Evolutionary conservation across 2,797 vertebrate species (phyloP).

Genomic region (Gymnothorax reevesii): DNA sequence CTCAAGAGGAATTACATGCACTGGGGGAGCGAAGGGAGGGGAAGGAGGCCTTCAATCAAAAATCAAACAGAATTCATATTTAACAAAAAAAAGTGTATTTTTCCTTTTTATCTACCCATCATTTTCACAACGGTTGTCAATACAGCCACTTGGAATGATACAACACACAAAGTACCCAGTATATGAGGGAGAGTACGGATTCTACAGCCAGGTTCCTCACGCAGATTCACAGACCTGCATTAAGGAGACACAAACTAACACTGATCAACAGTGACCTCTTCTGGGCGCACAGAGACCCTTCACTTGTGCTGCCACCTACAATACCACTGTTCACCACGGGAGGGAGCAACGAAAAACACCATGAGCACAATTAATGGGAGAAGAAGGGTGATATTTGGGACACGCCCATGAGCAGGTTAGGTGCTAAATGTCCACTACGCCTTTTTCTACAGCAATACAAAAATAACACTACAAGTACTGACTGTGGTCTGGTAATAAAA

Average conservation of each 20-base stretch:
- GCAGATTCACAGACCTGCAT: constrained; percentile 75
- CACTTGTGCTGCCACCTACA: constrained; percentile 71
- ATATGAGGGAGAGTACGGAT: constrained; percentile 65
- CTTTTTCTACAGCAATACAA: constrained; percentile 70
- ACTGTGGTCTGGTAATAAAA: constrained; percentile 69
- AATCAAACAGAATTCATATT: constrained; percentile 89
- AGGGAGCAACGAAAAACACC: constrained; percentile 71
- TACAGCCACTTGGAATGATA: constrained; percentile 85
- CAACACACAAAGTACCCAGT: constrained; percentile 78
- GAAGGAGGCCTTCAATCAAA: constrained; percentile 75
- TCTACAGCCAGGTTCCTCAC: constrained; percentile 29
- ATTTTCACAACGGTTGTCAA: constrained; percentile 80
- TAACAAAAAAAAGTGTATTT: constrained; percentile 79
- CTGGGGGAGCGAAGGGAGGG: constrained; percentile 66
- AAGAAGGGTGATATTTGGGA: constrained; percentile 39
- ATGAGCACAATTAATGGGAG: constrained; percentile 71
- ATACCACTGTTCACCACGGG: constrained; percentile 69
- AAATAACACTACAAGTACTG: constrained; percentile 73
- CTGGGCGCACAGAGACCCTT: constrained; percentile 70
- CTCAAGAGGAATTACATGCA: constrained; percentile 96
- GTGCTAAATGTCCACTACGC: constrained; percentile 22
- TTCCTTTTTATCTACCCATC: constrained; percentile 74
- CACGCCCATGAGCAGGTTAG: constrained; percentile 1
- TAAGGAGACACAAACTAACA: constrained; percentile 70
- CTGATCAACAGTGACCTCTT: constrained; percentile 82